These are phyloP conservation scores for Isaurus tuberculatus DNA, from an alignment of 92 coral and sea anemone species.

Conservation along the genomic window DNA sequence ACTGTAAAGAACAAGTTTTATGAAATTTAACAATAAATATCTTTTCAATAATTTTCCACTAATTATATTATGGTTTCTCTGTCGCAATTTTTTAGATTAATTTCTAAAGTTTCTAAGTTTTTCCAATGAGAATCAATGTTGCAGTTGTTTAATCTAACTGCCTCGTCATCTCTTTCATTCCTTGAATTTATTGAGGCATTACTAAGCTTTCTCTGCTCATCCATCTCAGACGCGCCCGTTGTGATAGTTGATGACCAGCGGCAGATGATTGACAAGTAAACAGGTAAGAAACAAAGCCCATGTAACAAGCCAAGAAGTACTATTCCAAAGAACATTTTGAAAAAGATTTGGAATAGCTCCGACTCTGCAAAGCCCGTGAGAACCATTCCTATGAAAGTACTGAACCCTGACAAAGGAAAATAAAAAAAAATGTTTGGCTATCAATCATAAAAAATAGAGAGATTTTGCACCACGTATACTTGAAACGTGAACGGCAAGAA, in stretches of 20 bases:
- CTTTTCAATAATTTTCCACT: too few species aligned
- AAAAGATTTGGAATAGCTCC: conserved; percentile 77
- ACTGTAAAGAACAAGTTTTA: too few species aligned
- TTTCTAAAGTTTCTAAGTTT: background rate
- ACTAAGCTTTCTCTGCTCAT: background rate
- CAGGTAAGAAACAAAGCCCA: conserved; percentile 81
- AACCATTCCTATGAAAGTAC: conserved; percentile 84
- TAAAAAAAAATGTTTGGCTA: background rate
- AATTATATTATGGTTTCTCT: conserved; percentile 14
- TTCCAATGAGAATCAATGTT: background rate
- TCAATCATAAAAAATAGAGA: too few species aligned
- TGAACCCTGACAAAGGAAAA: conserved; percentile 54
- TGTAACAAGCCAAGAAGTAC: conserved; percentile 81
- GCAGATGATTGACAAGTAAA: conserved; percentile 75
- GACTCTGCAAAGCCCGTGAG: conserved; percentile 75
- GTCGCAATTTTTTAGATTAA: background rate
- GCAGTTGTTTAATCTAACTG: background rate
- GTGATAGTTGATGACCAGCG: conserved; percentile 52
- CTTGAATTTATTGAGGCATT: background rate
- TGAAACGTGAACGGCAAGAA: too few species aligned
- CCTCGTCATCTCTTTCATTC: background rate
- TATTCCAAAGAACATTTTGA: conserved; percentile 83
- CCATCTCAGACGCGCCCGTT: conserved; percentile 10
- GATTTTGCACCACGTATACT: too few species aligned
- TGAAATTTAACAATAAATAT: too few species aligned